Evolutionary conservation across 2,797 vertebrate species (phyloP).

Genomic region (Bryconaethiops microstoma): DNA sequence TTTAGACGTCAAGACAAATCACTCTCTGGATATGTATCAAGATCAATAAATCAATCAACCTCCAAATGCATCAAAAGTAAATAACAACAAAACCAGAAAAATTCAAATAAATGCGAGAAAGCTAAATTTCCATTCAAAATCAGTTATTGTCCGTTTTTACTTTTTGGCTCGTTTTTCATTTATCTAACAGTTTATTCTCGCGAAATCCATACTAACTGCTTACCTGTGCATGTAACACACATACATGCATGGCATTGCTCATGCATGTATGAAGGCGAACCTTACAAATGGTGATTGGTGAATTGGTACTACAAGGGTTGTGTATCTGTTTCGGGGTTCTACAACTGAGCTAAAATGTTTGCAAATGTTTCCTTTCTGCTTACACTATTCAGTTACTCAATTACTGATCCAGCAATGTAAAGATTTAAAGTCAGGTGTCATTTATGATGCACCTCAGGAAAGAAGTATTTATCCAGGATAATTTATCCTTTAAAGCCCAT

Average conservation of each 20-base stretch:
- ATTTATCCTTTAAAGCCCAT: too few relatives aligned
- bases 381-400: background rate
- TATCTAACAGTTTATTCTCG: background rate
- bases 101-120: background rate
- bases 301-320: constrained; percentile 53
- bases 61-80: background rate
- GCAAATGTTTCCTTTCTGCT: background rate
- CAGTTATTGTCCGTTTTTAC: background rate
- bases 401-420: background rate
- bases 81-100: background rate
- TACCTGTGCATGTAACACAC: constrained; percentile 50
- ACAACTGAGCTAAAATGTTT: background rate
- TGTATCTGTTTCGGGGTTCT: constrained; percentile 1
- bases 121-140: background rate
- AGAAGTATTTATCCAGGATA: background rate
- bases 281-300: constrained; percentile 55
- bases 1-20: background rate
- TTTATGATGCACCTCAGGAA: background rate
- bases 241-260: constrained; percentile 37
- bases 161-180: background rate
- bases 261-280: constrained; percentile 43
- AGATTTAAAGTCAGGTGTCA: background rate
- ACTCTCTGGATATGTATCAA: background rate
- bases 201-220: constrained; percentile 45
- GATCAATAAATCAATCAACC: background rate